Base-by-base conservation (phyloP, 2,888 invertebrate genomes). In the Uloborus plumipes region DNA sequence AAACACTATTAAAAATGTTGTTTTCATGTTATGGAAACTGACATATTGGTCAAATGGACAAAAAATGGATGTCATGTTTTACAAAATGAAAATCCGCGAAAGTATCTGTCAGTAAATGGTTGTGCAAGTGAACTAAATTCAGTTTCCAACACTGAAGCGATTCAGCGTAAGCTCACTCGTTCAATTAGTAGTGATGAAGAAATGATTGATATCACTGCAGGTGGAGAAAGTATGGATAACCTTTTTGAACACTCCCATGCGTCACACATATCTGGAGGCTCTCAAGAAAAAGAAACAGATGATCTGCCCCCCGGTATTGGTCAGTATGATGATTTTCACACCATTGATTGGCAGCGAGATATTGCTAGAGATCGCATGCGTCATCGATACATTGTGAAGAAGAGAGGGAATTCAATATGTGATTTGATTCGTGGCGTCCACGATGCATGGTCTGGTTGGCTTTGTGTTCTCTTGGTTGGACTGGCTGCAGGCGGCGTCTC, bases 321-420 rank as follows among this genome's bases (percentile, higher is more conserved):
- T 15, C 85, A 91, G 86, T 92, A 91, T 87, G 91, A 91, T 77
- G 91, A 92, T 87, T 92, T 91, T 88, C 91, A 92, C 87, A 91
- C 91, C 49, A 92, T 91, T 85, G 91, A 92, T 86, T 91, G 91
- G 91, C 89, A 91, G 82, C 87, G 91, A 62, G 91, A 91, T 87
- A 89, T 92, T 81, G 90, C 91, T 6, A 87, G 91, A 61, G 91
- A 91, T 86, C 89, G 91, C 50, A 88, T 90, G 87, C 87, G 91
- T 1, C 85, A 85, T 72, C 70, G 85, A 16, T 69, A 84, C 39
- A 83, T 85, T 58, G 71, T 85, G n/a, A 85, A 85, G 69, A 85
- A 85, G 66, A 62, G 80, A 67, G 72, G 69, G 15, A 74, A 85
- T n/a, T 85, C 85, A 0, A 72, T 80, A 50, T 76, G 84, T 55